Conservation (phyloP, 2,888 invertebrate species). For the Pollenia amentaria region DNA sequence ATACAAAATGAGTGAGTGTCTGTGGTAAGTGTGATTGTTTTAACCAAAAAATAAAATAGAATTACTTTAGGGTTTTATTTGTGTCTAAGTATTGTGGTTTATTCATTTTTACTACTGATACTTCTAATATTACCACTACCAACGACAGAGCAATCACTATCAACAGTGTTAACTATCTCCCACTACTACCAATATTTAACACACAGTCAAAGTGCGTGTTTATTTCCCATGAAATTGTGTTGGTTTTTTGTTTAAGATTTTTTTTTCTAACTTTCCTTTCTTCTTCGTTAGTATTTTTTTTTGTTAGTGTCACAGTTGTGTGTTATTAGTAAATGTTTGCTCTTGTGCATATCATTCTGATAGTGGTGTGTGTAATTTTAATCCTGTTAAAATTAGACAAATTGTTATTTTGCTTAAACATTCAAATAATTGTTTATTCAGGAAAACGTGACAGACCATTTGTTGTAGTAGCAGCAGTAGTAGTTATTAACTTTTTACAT, state of each 20-base stretch:
- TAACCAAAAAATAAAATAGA: conserved; percentile 66
- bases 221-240: conserved; percentile 36
- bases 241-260: conserved; percentile 19
- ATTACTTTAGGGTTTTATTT: conserved; percentile 59
- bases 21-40: conserved; percentile 53
- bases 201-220: conserved; percentile 47
- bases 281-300: background rate
- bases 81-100: conserved; percentile 61
- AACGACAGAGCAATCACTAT: conserved; percentile 42
- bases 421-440: conserved; percentile 72
- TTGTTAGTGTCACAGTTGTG: conserved; percentile 34
- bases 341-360: conserved; percentile 42
- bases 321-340: conserved; percentile 45
- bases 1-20: conserved; percentile 1
- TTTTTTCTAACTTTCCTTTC: background rate
- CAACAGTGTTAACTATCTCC: conserved; percentile 21
- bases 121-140: conserved; percentile 21
- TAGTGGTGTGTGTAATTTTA: conserved; percentile 75
- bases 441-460: conserved; percentile 71
- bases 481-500: background rate
- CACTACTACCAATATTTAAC: background rate
- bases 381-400: conserved; percentile 80
- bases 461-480: conserved; percentile 14
- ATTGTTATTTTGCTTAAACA: conserved; percentile 76
- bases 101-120: conserved; percentile 48